A percentile compares a stretch with the other conserved stretches of the same genome.
Evolutionary conservation across 2,113 vertebrate species (phyloP).

Genomic region (Melierax canorus): DNA sequence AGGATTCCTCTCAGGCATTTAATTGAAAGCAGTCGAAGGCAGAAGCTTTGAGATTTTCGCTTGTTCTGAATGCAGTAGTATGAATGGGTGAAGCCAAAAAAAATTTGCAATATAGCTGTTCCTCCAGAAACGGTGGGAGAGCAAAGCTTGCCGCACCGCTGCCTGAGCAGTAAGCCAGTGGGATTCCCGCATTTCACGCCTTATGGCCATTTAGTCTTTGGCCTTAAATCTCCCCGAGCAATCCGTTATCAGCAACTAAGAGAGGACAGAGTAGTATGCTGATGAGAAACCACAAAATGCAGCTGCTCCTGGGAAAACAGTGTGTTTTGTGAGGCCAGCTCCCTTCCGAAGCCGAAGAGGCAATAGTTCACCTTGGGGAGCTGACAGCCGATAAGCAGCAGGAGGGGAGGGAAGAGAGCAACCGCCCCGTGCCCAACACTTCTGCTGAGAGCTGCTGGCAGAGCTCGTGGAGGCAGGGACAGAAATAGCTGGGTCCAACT

Average conservation of each 20-base stretch:
- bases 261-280: not conserved
- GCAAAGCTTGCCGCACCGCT: not conserved
- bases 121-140: not conserved
- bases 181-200: not conserved
- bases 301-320: not conserved
- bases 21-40: conserved; percentile 34
- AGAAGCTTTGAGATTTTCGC: not conserved
- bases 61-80: not conserved
- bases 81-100: not conserved
- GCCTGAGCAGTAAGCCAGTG: not conserved
- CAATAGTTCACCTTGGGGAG: not conserved
- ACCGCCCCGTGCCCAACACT: not conserved
- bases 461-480: not conserved
- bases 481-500: not conserved
- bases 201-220: not conserved
- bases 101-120: not conserved
- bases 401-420: not conserved
- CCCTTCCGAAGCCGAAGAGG: not conserved
- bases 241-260: not conserved
- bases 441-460: not conserved
- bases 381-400: not conserved
- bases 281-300: not conserved
- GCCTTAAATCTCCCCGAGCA: not conserved
- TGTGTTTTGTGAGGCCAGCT: not conserved
- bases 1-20: conserved; percentile 20